Evolutionary conservation across 2,888 invertebrate genomes (phyloP), one percentile per base, ranked within the genome.

Genomic region (Dermolepida albohirtum): DNA sequence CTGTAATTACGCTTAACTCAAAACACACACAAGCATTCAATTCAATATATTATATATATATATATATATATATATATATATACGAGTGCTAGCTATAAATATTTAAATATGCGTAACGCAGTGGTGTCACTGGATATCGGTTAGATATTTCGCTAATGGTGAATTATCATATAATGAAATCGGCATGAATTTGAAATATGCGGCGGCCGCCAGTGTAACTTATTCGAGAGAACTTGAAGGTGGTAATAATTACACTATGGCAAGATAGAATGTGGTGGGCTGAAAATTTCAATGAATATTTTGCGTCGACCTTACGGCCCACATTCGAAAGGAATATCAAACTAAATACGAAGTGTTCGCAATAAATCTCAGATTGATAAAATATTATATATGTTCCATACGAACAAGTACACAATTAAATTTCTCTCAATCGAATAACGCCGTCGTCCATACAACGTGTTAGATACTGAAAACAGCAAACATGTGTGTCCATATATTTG

Each of bases 281-380:
- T 64, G 71, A 64, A 64, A 67, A 57, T 70, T 71, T 72, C 70
- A 73, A 69, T 51, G 74, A 73, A 72, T 74, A 75, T 76, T 77
- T 75, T 74, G 72, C 73, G 71, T 71, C 74, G 75, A 74, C 77
- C 76, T 77, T 76, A 68, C 75, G 68, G 68, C 77, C 77, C 75
- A 77, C 77, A 72, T 74, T 62, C 43, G 12, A 64, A 66, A 73
- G 70, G 69, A 64, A 72, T 72, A 71, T 74, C 74, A 75, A 74
- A 70, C 73, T 73, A 74, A 76, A 75, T 74, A 34, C 74, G 71
- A 74, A 71, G 74, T 71, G 43, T 47, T 34, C 73, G 73, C 73
- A 76, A 78, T 78, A 78, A 78, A 78, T 78, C 76, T 76, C 64
- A 69, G 67, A 75, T 75, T 75, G 78, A 77, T 78, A 77, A 78